Evolutionary conservation across 2,113 vertebrate species (phyloP).

Genomic region (Eulacestoma nigropectus): DNA sequence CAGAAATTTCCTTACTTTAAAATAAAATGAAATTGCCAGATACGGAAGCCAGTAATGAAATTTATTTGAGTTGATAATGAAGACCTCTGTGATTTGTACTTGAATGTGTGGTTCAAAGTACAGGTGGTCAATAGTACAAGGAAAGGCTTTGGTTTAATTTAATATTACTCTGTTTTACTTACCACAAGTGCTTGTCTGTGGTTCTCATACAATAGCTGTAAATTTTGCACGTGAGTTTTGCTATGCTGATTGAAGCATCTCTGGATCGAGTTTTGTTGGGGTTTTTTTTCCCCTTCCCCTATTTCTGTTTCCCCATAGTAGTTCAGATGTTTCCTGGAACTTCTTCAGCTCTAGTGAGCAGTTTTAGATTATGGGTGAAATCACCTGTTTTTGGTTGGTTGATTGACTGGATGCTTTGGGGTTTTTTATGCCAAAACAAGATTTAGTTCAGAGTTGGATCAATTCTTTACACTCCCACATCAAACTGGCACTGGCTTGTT

Average conservation of each 20-base stretch:
- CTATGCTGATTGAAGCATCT: not conserved
- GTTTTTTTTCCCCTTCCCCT: fast-evolving
- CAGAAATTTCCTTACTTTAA: not conserved
- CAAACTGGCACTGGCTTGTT: not conserved
- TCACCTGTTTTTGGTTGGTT: not conserved
- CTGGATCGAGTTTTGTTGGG: not conserved
- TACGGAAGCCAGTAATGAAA: not conserved
- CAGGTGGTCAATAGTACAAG: not conserved
- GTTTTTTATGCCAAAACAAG: not conserved
- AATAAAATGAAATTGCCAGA: not conserved
- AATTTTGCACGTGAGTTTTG: not conserved
- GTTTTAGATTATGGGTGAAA: not conserved
- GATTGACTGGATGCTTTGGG: not conserved
- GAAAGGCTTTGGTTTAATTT: not conserved
- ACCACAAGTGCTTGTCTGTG: not conserved
- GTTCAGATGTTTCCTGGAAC: not conserved
- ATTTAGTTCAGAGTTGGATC: slow-evolving; percentile 5
- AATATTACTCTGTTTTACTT: not conserved
- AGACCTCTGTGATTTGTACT: not conserved
- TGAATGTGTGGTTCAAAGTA: not conserved
- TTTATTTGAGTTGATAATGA: not conserved
- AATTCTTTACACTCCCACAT: slow-evolving; percentile 8
- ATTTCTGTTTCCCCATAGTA: not conserved
- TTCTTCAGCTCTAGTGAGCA: not conserved
- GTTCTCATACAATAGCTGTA: not conserved